Base-by-base conservation (phyloP, 2,113 vertebrate species). In the Lepidothrix coronata region DNA sequence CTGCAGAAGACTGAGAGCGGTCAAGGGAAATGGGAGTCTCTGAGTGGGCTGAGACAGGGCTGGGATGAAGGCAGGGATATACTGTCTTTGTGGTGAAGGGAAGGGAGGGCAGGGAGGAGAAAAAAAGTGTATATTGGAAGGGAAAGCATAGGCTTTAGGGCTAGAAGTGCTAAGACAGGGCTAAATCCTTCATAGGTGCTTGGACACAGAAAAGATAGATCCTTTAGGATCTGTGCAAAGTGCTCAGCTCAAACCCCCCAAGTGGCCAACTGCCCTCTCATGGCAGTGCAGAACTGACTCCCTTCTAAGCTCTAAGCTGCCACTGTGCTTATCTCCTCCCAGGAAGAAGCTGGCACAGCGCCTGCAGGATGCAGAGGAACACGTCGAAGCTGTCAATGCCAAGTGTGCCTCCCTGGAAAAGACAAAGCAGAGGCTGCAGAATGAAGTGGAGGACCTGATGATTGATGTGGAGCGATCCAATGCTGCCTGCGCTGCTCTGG, bases 341-440 rank as follows among this genome's bases (percentile, higher is more conserved):
- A 99, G 99, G 97, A 99, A 99, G 88, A 99, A 99, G 93, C 97
- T 99, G 70, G 99, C 98, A 79, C 99, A 99, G 95, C 98, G 98
- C 30, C 98, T 99, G 27, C 99, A 99, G 90, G 99, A 99, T 37
- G 99, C 99, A 59, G 99, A 99, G 89, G 99, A 98, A 44, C 97
- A 98, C 0, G 97, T 98, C 0, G 98, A 99, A 94, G 98, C 97
- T 0, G 97, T 98, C 65, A 99, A 99, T 39, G 95, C 98, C 74
- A 98, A 44, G 97, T 72, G 70, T 72, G 70, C 70, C 48, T 79
- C 77, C 51, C 41, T 67, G 77, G 77, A 80, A 57, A 80, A 80
- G 77, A 80, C 77, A 67, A 80, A 80, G 63, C 77, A 80, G 52
- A 67, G 77, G 51, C 52, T 80, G 63, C 77, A 80, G 77, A 80